Percentiles rank a stretch among this genome's conserved stretches.
phyloP scores from a whole-genome alignment of 2,888 invertebrate species.

The Pandemis heparana region DNA sequence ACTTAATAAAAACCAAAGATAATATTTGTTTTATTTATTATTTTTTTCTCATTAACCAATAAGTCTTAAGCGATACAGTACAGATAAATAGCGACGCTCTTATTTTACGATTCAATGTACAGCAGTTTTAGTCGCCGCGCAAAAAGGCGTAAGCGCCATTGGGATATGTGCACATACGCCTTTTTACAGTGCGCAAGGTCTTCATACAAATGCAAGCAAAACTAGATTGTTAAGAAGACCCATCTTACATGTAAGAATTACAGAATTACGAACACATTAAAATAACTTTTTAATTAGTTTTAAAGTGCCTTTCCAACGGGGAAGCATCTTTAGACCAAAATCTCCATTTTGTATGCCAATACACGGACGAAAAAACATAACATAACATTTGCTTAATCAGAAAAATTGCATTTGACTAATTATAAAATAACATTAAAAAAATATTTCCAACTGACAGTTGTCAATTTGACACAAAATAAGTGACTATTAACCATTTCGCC shows the following conservation, averaged over 20 bases:
- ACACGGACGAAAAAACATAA: background rate
- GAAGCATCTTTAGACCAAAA: background rate
- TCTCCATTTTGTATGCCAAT: background rate
- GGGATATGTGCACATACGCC: background rate
- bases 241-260: slow-evolving; percentile 47
- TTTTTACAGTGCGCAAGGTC: slow-evolving; percentile 49
- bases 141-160: slow-evolving; percentile 47
- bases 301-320: background rate
- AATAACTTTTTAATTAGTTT: slow-evolving; percentile 29
- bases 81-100: slow-evolving; percentile 68
- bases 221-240: slow-evolving; percentile 44
- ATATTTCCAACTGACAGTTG: no score
- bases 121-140: slow-evolving; percentile 43
- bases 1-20: slow-evolving; percentile 22
- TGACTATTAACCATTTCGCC: no score
- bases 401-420: background rate
- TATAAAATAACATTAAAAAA: no score
- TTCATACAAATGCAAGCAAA: slow-evolving; percentile 43
- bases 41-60: slow-evolving; percentile 80
- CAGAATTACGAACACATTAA: slow-evolving; percentile 46
- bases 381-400: background rate
- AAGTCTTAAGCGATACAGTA: slow-evolving; percentile 80
- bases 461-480: no score
- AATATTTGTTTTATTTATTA: slow-evolving; percentile 68
- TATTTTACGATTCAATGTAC: slow-evolving; percentile 53